A percentile compares a stretch with the other conserved stretches of the same genome.
These are phyloP conservation scores for Cyclura pinguis DNA, from an alignment of 2,797 vertebrate genomes.

Conservation along the genomic window DNA sequence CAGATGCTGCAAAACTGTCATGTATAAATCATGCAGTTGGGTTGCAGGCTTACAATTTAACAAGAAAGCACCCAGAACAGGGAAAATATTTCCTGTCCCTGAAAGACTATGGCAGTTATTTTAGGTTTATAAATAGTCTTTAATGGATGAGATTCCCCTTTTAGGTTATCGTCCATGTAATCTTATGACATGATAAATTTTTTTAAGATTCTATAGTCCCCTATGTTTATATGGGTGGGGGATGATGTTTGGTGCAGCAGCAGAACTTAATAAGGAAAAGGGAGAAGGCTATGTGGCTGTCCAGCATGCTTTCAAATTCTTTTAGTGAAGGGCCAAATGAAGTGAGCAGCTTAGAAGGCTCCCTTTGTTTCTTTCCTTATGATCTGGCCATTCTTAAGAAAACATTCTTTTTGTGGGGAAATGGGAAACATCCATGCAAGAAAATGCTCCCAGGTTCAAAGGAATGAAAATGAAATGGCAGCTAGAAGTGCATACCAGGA, in stretches of 20 bases:
- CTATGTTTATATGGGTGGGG: neutral
- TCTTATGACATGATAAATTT: neutral
- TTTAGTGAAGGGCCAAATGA: too few species aligned
- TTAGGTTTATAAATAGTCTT: too few species aligned
- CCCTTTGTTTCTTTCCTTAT: too few species aligned
- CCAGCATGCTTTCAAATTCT: neutral
- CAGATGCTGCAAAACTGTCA: neutral
- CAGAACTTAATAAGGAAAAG: neutral
- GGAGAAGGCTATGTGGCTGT: neutral
- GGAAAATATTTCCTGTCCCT: neutral
- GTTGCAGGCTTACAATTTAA: neutral
- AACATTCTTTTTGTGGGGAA: neutral
- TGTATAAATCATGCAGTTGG: neutral
- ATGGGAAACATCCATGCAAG: neutral
- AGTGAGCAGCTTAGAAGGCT: neutral
- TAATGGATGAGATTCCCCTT: too few species aligned
- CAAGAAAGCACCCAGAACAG: neutral
- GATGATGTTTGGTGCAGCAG: too few species aligned
- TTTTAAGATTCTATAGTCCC: neutral
- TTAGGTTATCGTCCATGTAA: neutral
- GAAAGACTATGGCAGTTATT: neutral
- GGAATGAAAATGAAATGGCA: neutral
- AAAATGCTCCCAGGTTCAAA: neutral
- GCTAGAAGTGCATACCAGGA: neutral
- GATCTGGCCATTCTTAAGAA: neutral